Evolutionary conservation across 35 echinoderm and acorn worm species (phyloP), one percentile per base, ranked within the genome.

Genomic region (Acanthaster planci): DNA sequence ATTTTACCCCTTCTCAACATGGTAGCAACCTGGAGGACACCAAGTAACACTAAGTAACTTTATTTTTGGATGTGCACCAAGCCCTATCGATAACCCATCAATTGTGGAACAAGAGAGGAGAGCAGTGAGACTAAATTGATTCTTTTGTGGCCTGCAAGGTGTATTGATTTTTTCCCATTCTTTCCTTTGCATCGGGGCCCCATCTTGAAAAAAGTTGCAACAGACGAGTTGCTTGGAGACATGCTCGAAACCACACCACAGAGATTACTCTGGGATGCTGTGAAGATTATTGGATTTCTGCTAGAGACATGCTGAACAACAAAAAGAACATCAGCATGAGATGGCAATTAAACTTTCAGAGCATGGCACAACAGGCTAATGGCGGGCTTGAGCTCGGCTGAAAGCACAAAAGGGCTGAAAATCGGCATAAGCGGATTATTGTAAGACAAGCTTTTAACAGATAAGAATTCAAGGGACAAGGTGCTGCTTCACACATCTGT

Each of bases 91-190:
- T 26, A 72, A 72, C 26, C 2, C 26, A 72, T 72, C 64, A 72
- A 72, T 72, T 34, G 30, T 7, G 29, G 64, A 72, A 35, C 64
- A 72, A 72, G 26, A 30, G 34, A 26, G 4, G 14, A 31, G 64
- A 72, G 23, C 34, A 14, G 64, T 72, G 19, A 72, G 34, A 14
- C 64, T 72, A 72, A 72, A 72, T 72, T 72, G 64, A 72, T 72
- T 72, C 64, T 29, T 31, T 35, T 72, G 64, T 72, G 34, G 26
- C 30, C 64, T 26, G 4, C 42, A 35, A 1, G 34, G 64, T 72
- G 22, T 72, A 72, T 72, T 72, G 64, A 72, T 72, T 72, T 35
- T 34, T 72, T 5, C 64, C 64, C 64, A 29, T 31, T 26, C 14
- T 72, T 34, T 8, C 2, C 23, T 35, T 72, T 34, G 34, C 23